Base-by-base conservation (phyloP, 2,797 vertebrate species). In the Buceros bicornis region DNA sequence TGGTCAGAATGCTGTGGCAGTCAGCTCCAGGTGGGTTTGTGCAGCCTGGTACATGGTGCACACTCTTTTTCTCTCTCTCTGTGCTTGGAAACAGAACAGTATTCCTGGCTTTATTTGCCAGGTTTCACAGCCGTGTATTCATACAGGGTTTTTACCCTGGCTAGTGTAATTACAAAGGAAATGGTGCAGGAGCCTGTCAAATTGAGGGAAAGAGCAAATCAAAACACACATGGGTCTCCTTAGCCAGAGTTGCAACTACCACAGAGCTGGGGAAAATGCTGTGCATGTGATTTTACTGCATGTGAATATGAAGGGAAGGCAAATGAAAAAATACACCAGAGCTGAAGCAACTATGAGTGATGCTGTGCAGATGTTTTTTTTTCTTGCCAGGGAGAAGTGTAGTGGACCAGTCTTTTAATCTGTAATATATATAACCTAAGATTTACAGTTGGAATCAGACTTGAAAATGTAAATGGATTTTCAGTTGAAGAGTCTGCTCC, bases 381-480 rank as follows among this genome's bases (percentile, higher is more conserved):
- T 84, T 77, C 40, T 91, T 89, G 67, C 85, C 64, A 88, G 77
- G 47, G 65, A 82, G 82, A 84, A 62, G 65, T 84, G 51, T 69
- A 57, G 40, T 72, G 51, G 82, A 81, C 62, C 87, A 87, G 51
- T 90, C 85, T 97, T 94, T 90, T 89, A 70, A 77, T 87, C 86
- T 90, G 67, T 74, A 71, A 35, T 89, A 89, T 83, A 76, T 90
- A 94, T 96, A 83, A 87, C 84, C 89, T 43, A 87, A 90, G 91
- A 90, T 54, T 92, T 94, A 71, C 85, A 82, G 53, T 35, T 87
- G 72, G 82, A 91, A 74, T 90, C 50, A 42, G 84, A 82, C 81
- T 92, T 82, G 89, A 89, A 93, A 86, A 95, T 92, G 85, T 66
- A 90, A 95, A 96, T 91, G 85, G 69, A 81, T 94, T 96, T 97